Evolutionary conservation across 2,888 invertebrate genomes (phyloP), one percentile per base, ranked within the genome.

Genomic region (Lycaena phlaeas): DNA sequence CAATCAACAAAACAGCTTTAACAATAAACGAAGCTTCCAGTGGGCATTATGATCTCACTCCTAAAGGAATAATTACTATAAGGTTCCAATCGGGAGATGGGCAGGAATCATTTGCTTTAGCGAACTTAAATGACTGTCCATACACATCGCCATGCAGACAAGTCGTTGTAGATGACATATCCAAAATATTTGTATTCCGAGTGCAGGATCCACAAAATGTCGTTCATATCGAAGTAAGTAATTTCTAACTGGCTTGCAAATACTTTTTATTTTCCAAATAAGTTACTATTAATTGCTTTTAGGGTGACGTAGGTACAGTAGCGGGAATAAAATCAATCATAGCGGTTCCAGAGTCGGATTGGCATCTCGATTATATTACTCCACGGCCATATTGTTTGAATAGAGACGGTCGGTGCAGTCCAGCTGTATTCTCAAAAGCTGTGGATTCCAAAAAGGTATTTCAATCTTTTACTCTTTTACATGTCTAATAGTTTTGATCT

Each of bases 311-410:
- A 2, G 84, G 86, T 29, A 87, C 90, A 0, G 85, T 90, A 42
- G 89, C 92, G 0, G 95, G 92, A 0, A 89, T 97, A 15, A 92
- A 93, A 50, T 93, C 93, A 0, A 86, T 97, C 0, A 89, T 92
- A 1, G 94, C 95, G 0, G 89, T 98, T 38, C 97, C 97, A 0
- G 87, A 89, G 34, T 85, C 90, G 0, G 86, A 92, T 9, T 99
- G 98, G 97, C 92, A 93, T 0, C 70, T 94, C 41, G 95, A 97
- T 63, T 95, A 92, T 62, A 91, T 98, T 26, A 90, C 91, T 31
- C 97, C 97, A 0, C 89, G 90, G 48, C 90, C 95, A 0, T 90
- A 92, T 26, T 98, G 97, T 63, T 89, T 97, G 2, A 82, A 90
- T n/a, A 89, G 92, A 45, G 88, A 94, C 56, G 92, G 92, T 0